Evolutionary conservation across 2,113 vertebrate species (phyloP), one percentile per base, ranked within the genome.

Genomic region (Ailurus styani): DNA sequence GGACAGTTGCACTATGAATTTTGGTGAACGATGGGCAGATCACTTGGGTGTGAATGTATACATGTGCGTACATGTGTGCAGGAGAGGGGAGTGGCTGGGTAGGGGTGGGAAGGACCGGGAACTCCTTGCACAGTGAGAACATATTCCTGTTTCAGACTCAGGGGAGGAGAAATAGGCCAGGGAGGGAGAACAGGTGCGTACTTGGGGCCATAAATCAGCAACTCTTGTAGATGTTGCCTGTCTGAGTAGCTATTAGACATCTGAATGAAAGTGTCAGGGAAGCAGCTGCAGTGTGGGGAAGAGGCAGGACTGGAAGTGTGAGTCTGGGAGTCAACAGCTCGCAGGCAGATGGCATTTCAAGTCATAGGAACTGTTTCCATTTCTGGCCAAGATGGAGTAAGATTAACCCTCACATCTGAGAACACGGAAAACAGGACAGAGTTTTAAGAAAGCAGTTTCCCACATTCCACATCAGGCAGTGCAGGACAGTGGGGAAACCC

Each of bases 61-160:
- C 7, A 5, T 31, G 50, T 45, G n/a, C 54, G 0, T 31, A 29
- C 13, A 13, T 7, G 6, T 64, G 42, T 52, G 47, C 79, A 0
- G 50, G 47, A 31, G 21, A 15, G 9, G 11, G 17, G 20, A 55
- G 47, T n/a, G 20, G 27, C 2, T 42, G 54, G 3, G 5, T 37
- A 47, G n/a, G 2, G 5, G 13, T 1, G 15, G 34, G 52, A n/a
- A 66, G 13, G 50, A 37, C 27, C 47, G 4, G 27, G 13, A 23
- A 5, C 7, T 64, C 31, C 70, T 45, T 8, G 18, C 4, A 0
- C 17, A 13, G 20, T 10, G 27, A 73, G 37, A 70, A 37, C 40
- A 42, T 6, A 0, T 1, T 7, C 21, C 23, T 27, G 25, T 42
- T 42, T 0, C 2, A 31, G n/a, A 40, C 21, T 3, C 21, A 66